phyloP scores from a whole-genome alignment of 1,140 invertebrate genomes.

The Drosophila quadrilineata region DNA sequence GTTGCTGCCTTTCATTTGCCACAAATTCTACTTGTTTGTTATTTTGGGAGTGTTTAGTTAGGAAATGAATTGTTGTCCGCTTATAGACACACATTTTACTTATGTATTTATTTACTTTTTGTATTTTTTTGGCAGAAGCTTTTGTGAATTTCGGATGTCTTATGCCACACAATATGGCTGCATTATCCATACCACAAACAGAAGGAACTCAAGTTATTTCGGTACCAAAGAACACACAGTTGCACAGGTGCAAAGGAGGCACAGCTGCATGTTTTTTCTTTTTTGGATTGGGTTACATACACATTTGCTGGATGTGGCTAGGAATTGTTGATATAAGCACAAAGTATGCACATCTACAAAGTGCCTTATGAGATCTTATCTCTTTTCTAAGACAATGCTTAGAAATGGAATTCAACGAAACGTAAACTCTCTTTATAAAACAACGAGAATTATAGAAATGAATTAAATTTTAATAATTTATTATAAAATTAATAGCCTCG shows the following conservation, averaged over 20 bases:
- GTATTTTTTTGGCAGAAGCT: constrained; percentile 14
- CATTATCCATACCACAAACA: constrained; percentile 14
- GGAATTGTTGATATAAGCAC: constrained; percentile 19
- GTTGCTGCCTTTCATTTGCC: constrained; percentile 15
- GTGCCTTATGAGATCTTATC: too few relatives aligned
- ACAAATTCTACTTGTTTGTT: constrained; percentile 9
- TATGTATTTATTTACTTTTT: constrained; percentile 19
- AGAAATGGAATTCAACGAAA: too few relatives aligned
- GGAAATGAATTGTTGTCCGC: constrained; percentile 7
- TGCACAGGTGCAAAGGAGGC: constrained; percentile 57
- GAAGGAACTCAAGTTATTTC: constrained; percentile 42
- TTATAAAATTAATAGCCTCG: too few relatives aligned
- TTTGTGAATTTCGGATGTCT: constrained; percentile 52
- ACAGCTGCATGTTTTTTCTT: constrained; percentile 40
- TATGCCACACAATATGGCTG: too few relatives aligned
- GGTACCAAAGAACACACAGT: constrained; percentile 34
- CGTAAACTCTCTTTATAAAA: too few relatives aligned
- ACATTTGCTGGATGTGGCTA: constrained; percentile 10
- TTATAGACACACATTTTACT: too few relatives aligned
- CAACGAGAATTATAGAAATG: background rate
- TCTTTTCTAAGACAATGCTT: too few relatives aligned
- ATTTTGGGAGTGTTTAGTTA: too few relatives aligned
- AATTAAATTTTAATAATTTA: too few relatives aligned
- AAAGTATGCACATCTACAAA: background rate
- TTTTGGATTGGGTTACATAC: constrained; percentile 52